Evolutionary conservation across 2,888 invertebrate species (phyloP), one percentile per base, ranked within the genome.

Genomic region (Perizoma affinitatum): DNA sequence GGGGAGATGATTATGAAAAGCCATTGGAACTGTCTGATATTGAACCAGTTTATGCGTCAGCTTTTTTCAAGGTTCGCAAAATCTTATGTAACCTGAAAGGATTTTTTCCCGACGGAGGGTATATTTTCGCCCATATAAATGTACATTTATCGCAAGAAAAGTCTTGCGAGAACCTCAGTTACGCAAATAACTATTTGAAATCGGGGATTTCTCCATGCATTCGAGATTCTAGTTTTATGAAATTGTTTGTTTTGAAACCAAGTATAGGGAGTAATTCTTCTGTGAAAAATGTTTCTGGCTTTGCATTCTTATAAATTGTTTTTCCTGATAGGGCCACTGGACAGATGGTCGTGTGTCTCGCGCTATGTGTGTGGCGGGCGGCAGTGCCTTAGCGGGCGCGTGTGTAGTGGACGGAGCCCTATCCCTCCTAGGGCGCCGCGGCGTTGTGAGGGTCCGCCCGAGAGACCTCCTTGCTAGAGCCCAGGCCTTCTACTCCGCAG

Each of bases 341-440:
- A 99, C 99, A 0, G 99, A 99, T 5, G 98, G 99, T 0, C 98
- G 98, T 80, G 99, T 96, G 71, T 93, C 96, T 63, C 93, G 92
- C 4, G 94, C 94, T 0, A 90, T 94, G 82, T 92, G 93, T 44
- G 79, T 88, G 54, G 94, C 94, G 0, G 94, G 94, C 0, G 92
- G 89, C 5, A 93, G 93, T 72, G 94, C 94, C 0, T 70, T 92
- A 34, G 92, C 88, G 0, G 92, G 93, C 40, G 87, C 86, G 2
- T 83, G 86, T 67, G 84, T 85, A 72, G 80, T 92, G 4, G 94
- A 94, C 51, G 93, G 93, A 35, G 89, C 93, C 36, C 90, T 95
- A 47, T 90, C 93, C 4, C 81, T 94, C 38, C 91, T 95, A 4
- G 94, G 94, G 49, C 84, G 90, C 0, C 93, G 94, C 9, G 96